phyloP scores from a whole-genome alignment of 2,888 invertebrate genomes.

The Pelosia muscerda region DNA sequence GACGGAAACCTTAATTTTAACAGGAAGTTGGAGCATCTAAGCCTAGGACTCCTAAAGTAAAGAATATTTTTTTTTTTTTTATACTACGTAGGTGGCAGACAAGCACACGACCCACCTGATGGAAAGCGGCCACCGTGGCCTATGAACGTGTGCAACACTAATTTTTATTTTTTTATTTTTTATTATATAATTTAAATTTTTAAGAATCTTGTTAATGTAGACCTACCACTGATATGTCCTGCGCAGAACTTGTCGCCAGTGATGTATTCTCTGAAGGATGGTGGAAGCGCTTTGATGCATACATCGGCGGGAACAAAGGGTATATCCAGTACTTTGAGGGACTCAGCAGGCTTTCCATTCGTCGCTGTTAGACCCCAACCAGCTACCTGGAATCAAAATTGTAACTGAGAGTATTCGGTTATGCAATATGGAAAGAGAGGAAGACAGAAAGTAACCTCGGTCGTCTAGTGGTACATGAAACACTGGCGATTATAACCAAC shows the following conservation, averaged over 20 bases:
- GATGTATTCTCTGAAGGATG: constrained; percentile 54
- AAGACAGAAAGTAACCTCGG: too few species aligned
- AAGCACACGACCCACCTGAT: too few species aligned
- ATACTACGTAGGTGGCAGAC: too few species aligned
- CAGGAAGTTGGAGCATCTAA: too few species aligned
- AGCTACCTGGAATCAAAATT: constrained; percentile 43
- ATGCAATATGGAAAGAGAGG: too few species aligned
- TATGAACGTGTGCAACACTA: too few species aligned
- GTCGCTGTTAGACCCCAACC: constrained; percentile 53
- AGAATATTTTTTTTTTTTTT: neutral
- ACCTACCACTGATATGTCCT: constrained; percentile 60
- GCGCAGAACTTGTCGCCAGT: constrained; percentile 71
- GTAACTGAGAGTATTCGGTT: neutral
- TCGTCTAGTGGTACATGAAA: too few species aligned
- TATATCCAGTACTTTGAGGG: constrained; percentile 48
- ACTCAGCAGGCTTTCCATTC: constrained; percentile 37
- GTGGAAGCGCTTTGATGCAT: constrained; percentile 46
- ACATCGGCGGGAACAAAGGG: constrained; percentile 48
- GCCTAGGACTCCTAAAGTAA: neutral
- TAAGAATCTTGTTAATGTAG: neutral
- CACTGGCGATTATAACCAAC: too few species aligned
- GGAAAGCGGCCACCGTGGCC: too few species aligned
- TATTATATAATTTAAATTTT: too few species aligned
- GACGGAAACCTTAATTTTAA: too few species aligned
- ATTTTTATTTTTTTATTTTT: too few species aligned